Conservation (phyloP, 2,113 vertebrate species). For the Dromiciops gliroides region DNA sequence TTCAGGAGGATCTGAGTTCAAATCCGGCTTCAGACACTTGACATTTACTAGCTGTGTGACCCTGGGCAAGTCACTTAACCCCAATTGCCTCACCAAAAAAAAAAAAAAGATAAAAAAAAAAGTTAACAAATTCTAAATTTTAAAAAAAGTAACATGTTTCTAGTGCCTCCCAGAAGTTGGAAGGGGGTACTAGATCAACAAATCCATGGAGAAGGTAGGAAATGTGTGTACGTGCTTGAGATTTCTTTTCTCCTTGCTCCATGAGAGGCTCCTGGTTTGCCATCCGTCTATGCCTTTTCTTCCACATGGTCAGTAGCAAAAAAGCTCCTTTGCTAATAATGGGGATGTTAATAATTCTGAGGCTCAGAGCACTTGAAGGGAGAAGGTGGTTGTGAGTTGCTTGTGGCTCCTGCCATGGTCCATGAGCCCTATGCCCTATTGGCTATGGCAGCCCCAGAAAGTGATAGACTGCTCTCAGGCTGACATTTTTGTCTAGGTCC, state of each 20-base stretch:
- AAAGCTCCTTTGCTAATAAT: not conserved
- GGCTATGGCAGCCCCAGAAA: not conserved
- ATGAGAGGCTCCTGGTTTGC: not conserved
- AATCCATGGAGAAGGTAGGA: not conserved
- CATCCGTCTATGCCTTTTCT: not conserved
- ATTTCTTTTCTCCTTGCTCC: not conserved
- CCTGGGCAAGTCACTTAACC: too few relatives aligned
- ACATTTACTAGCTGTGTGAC: too few relatives aligned
- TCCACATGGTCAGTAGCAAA: not conserved
- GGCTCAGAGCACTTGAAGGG: not conserved
- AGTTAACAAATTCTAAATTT: too few relatives aligned
- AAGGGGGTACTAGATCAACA: not conserved
- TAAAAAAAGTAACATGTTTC: not conserved
- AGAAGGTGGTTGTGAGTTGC: not conserved
- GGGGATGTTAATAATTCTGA: not conserved
- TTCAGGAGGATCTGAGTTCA: too few relatives aligned
- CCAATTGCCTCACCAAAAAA: too few relatives aligned
- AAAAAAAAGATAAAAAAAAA: too few relatives aligned
- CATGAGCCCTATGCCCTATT: not conserved
- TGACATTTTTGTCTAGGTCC: not conserved
- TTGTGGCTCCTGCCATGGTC: not conserved
- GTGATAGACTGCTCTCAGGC: not conserved
- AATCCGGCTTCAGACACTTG: too few relatives aligned
- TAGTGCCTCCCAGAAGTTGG: not conserved
- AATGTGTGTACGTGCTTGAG: not conserved